phyloP scores from a whole-genome alignment of 23 tunicate species.

The Aplidium turbinatum region DNA sequence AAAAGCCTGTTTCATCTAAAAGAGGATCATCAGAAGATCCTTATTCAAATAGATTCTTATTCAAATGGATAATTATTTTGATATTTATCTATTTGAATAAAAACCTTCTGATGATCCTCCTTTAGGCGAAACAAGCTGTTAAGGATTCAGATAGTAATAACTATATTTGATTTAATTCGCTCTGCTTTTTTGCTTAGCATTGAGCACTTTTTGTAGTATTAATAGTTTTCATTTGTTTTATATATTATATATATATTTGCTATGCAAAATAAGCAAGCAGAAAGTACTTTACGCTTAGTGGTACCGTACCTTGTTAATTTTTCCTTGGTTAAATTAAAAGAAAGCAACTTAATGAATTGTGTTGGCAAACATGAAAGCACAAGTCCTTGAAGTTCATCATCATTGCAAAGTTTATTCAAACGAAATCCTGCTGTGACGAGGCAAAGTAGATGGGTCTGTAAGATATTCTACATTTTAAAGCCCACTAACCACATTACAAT shows the following conservation, averaged over 20 bases:
- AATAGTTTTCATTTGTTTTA: not conserved
- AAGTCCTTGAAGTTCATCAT: constrained; percentile 42
- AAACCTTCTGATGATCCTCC: too few species aligned
- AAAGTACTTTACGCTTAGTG: not conserved
- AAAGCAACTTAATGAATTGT: not conserved
- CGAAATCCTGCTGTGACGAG: constrained; percentile 43
- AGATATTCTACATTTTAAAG: not conserved
- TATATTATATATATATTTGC: not conserved
- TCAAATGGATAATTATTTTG: too few species aligned
- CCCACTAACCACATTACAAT: not conserved
- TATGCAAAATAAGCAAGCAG: not conserved
- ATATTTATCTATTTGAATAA: too few species aligned
- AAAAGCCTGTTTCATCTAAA: too few species aligned
- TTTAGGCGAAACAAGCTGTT: too few species aligned
- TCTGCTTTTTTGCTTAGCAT: too few species aligned
- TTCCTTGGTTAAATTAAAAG: constrained; percentile 23
- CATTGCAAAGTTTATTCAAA: constrained; percentile 42
- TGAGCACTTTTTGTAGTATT: too few species aligned
- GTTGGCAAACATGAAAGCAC: constrained; percentile 42
- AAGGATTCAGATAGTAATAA: too few species aligned
- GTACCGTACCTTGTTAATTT: constrained; percentile 15
- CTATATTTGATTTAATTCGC: too few species aligned
- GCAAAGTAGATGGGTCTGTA: constrained; percentile 62
- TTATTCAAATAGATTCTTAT: too few species aligned
- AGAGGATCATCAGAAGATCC: too few species aligned